Conservation (phyloP, 2,888 invertebrate genomes). For the Itoplectis maculator region DNA sequence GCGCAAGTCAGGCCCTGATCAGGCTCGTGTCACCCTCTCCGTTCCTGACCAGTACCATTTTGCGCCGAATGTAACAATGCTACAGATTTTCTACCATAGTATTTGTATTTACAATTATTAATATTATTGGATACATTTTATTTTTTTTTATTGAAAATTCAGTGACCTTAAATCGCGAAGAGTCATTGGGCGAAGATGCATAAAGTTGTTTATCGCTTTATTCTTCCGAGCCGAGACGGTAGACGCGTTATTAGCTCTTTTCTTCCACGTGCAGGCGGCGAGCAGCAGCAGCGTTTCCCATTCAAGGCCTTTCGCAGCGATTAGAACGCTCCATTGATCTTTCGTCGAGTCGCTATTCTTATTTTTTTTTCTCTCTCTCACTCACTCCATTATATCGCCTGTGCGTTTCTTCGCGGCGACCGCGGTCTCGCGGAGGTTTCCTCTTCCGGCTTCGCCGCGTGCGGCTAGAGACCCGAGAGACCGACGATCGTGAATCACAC, state of each 20-base stretch:
- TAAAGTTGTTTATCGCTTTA: conserved; percentile 36
- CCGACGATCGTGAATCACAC: conserved; percentile 51
- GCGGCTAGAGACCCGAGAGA: not conserved
- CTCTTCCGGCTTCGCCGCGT: conserved; percentile 58
- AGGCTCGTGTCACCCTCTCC: no score
- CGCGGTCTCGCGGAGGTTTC: conserved; percentile 54
- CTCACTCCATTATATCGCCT: conserved; percentile 48
- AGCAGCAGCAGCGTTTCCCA: conserved; percentile 23
- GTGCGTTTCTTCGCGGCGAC: conserved; percentile 47
- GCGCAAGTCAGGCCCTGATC: no score
- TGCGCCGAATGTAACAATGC: no score
- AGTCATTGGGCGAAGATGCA: conserved; percentile 1
- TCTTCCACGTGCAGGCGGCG: conserved; percentile 41
- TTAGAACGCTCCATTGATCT: conserved; percentile 64
- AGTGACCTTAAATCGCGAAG: not conserved
- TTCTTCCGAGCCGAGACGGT: not conserved
- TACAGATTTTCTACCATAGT: no score
- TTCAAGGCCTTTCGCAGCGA: conserved; percentile 54
- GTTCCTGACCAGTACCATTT: no score
- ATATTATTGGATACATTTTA: no score
- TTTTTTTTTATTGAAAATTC: not conserved
- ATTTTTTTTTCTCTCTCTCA: no score
- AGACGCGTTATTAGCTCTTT: conserved; percentile 20
- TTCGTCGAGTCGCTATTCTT: conserved; percentile 44
- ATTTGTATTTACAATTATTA: no score